These are phyloP conservation scores for Ceramica pisi DNA, from an alignment of 2,888 invertebrate genomes.

Conservation along the genomic window DNA sequence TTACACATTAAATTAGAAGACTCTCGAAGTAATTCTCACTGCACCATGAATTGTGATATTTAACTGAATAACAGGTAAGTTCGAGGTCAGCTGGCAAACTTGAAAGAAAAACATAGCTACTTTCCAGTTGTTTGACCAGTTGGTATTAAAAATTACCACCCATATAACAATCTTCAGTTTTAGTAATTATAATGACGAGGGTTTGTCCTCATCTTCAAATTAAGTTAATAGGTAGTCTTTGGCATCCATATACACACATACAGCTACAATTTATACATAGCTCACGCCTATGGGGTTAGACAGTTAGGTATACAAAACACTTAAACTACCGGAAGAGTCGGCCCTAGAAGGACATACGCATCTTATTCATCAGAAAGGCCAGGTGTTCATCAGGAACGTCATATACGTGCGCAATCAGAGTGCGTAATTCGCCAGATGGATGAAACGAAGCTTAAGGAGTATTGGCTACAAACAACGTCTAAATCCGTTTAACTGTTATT, in stretches of 20 bases:
- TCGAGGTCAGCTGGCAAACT: constrained; percentile 47
- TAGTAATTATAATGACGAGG: background rate
- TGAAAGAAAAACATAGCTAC: constrained; percentile 45
- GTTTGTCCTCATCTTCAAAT: background rate
- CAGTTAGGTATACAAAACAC: too few relatives aligned
- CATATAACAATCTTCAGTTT: background rate
- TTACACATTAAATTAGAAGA: constrained; percentile 43
- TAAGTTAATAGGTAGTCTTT: background rate
- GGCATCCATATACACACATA: background rate
- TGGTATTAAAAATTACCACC: constrained; percentile 12
- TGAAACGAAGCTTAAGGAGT: background rate
- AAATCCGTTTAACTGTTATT: background rate
- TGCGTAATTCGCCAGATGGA: background rate
- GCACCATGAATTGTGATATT: constrained; percentile 44
- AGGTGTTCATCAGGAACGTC: too few relatives aligned
- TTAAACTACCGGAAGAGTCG: background rate
- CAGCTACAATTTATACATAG: too few relatives aligned
- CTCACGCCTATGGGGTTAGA: too few relatives aligned
- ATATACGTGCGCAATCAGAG: background rate
- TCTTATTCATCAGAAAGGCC: background rate
- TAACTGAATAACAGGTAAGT: constrained; percentile 47
- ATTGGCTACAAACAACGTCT: background rate
- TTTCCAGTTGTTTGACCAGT: constrained; percentile 35
- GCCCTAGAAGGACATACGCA: background rate
- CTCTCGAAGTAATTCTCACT: constrained; percentile 46